Evolutionary conservation across 2,888 invertebrate genomes (phyloP), one percentile per base, ranked within the genome.

Genomic region (Lepidocyrtinus sp.): DNA sequence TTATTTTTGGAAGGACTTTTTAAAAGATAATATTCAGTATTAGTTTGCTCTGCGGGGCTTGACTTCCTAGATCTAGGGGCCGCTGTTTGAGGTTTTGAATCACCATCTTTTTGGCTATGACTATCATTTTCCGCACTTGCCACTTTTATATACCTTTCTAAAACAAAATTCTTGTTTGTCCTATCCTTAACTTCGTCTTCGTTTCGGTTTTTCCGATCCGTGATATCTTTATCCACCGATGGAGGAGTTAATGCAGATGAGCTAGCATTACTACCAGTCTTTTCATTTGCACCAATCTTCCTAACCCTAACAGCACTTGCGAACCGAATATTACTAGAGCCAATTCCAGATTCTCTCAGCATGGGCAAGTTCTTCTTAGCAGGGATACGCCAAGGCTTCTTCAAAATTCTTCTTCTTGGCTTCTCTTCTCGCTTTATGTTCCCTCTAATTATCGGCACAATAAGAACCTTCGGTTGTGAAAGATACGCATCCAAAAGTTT

Each of bases 291-390:
- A 1, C 67, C 69, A 21, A 61, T 62, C 0, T 62, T 63, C 9
- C 68, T 45, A 25, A 75, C 46, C 46, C 69, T 69, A 26, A 75
- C 62, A 27, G 26, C 61, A 5, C n/a, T 68, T 0, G 75, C 36
- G 62, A 75, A 75, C 5, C 75, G 61, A 50, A 75, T 75, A 22
- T 75, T 75, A 63, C 75, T 75, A 3, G 75, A 75, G 36, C 36
- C 36, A 36, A 5, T 36, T n/a, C 70, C 76, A 1, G 63, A 64
- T 26, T 70, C 70, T 62, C 64, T 63, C 15, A 76, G 63, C 63
- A 70, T 70, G 1, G 76, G 76, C 15, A 75, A 15, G 22, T 68
- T 46, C 19, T 25, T 19, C 12, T 70, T 61, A 2, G 46, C 25
- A 3, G 74, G 24, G 0, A 36, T 26, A 9, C 26, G 24, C 68